These are phyloP conservation scores for Amblyraja radiata DNA, from an alignment of 2,797 vertebrate genomes.

Conservation along the genomic window DNA sequence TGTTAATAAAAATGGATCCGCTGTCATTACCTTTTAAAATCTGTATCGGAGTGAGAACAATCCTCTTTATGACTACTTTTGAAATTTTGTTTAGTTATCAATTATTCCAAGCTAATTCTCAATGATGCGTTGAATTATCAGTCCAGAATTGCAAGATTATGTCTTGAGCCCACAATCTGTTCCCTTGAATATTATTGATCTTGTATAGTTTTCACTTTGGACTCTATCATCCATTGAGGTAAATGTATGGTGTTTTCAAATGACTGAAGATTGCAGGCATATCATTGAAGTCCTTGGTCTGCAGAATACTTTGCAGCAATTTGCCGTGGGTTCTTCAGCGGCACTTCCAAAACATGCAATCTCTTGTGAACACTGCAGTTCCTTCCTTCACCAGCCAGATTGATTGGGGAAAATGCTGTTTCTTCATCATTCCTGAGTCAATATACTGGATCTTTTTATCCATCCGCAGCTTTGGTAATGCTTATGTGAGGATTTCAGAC, in stretches of 20 bases:
- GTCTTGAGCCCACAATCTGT: not conserved
- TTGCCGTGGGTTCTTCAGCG: too few species aligned
- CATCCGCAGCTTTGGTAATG: too few species aligned
- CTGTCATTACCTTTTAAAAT: not conserved
- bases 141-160: not conserved
- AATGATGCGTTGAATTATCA: not conserved
- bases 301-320: too few species aligned
- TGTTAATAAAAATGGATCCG: not conserved
- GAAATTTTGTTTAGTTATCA: not conserved
- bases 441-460: too few species aligned
- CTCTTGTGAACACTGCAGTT: too few species aligned
- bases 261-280: not conserved
- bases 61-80: not conserved
- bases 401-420: too few species aligned
- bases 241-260: not conserved
- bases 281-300: too few species aligned
- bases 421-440: too few species aligned
- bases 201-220: not conserved
- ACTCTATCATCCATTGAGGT: not conserved
- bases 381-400: too few species aligned
- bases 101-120: not conserved
- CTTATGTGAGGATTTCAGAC: too few species aligned
- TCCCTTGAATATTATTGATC: not conserved
- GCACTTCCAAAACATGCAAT: too few species aligned
- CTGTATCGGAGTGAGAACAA: not conserved